A percentile compares a stretch with the other conserved stretches of the same genome.
phyloP scores from a whole-genome alignment of 2,888 invertebrate genomes.

The Mythimna ferrago region DNA sequence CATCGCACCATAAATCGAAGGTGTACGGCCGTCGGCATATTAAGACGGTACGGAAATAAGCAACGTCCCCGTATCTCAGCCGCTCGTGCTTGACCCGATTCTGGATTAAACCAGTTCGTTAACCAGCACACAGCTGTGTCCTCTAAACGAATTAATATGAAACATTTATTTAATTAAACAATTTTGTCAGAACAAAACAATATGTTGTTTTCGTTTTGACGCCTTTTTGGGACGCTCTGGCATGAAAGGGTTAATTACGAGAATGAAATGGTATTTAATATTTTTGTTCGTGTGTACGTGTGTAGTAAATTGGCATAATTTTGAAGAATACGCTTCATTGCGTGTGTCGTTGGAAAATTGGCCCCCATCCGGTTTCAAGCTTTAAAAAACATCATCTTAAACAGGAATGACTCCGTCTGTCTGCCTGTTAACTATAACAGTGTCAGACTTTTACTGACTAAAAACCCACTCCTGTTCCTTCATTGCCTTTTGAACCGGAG shows the following conservation, averaged over 20 bases:
- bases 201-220: constrained; percentile 21
- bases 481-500: too few species aligned
- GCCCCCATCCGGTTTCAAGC: neutral
- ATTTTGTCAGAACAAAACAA: constrained; percentile 42
- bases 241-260: constrained; percentile 22
- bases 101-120: constrained; percentile 62
- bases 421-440: neutral
- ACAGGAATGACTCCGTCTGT: neutral
- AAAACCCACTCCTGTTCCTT: too few species aligned
- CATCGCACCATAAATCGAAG: constrained; percentile 47
- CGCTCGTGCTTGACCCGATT: constrained; percentile 63
- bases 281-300: constrained; percentile 10
- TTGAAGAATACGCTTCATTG: constrained; percentile 20
- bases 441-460: too few species aligned
- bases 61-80: constrained; percentile 55
- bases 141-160: constrained; percentile 56
- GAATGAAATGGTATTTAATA: constrained; percentile 15
- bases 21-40: constrained; percentile 52
- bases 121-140: constrained; percentile 61
- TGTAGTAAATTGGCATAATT: constrained; percentile 25
- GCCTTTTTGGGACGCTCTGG: constrained; percentile 24
- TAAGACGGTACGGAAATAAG: constrained; percentile 65
- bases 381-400: neutral
- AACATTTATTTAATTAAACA: constrained; percentile 57
- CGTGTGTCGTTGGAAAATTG: neutral